Evolutionary conservation across 2,888 invertebrate genomes (phyloP).

Genomic region (Agriopis aurantiaria): DNA sequence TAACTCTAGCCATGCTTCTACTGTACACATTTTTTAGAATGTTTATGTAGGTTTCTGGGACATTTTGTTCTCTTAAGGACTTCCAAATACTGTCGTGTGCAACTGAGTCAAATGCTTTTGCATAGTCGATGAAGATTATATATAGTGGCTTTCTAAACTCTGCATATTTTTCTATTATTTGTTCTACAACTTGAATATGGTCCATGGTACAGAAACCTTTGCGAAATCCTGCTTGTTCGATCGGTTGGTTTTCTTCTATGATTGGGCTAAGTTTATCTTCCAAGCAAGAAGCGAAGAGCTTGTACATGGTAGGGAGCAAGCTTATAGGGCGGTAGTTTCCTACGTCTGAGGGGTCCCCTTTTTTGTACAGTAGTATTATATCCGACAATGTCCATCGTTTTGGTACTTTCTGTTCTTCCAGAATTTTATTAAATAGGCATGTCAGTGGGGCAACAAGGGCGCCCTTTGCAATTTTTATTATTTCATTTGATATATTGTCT

Average conservation of each 20-base stretch:
- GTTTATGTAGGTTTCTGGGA: conserved; percentile 1
- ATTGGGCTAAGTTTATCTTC: neutral
- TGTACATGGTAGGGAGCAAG: conserved; percentile 27
- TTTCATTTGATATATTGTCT: neutral
- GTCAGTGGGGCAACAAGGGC: neutral
- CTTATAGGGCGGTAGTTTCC: conserved; percentile 28
- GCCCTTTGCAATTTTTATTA: neutral
- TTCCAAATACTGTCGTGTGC: conserved; percentile 4
- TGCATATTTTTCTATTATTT: neutral
- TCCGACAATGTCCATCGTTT: neutral
- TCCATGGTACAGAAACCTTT: conserved; percentile 14
- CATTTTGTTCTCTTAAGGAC: neutral
- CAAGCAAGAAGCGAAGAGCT: conserved; percentile 10
- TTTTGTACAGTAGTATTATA: conserved; percentile 24
- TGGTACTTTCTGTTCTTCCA: neutral
- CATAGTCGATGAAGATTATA: conserved; percentile 10
- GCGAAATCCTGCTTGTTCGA: conserved; percentile 17
- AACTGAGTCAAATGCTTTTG: conserved; percentile 13
- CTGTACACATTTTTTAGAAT: conserved; percentile 8
- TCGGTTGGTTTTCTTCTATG: conserved; percentile 5
- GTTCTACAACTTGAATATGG: conserved; percentile 14
- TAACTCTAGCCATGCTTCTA: conserved; percentile 3
- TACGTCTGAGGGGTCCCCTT: conserved; percentile 20
- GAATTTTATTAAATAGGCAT: neutral
- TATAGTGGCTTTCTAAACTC: conserved; percentile 3